Percentiles rank a stretch among this genome's conserved stretches.
phyloP scores from a whole-genome alignment of 2,113 vertebrate genomes.

The Phyllostomus hastatus region DNA sequence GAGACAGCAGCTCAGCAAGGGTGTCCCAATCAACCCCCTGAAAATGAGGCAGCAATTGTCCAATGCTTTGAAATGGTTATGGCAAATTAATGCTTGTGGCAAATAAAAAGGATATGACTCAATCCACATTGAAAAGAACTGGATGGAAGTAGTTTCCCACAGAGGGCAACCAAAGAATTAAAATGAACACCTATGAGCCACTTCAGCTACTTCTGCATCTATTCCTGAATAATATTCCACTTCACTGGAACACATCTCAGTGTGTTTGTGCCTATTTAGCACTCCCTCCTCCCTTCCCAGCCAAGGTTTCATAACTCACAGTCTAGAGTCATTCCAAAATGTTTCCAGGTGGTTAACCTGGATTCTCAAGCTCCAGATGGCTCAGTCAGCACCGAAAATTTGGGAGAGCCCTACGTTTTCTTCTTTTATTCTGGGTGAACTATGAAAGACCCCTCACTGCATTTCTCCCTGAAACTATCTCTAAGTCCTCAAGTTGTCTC shows the following conservation, averaged over 20 bases:
- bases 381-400: neutral
- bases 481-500: neutral
- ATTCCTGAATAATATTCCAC: neutral
- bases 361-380: neutral
- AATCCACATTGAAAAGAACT: slow-evolving; percentile 31
- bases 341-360: neutral
- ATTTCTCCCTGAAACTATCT: neutral
- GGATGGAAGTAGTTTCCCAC: slow-evolving; percentile 42
- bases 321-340: neutral
- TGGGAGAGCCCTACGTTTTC: neutral
- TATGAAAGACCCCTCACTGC: neutral
- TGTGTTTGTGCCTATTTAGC: neutral
- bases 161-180: slow-evolving; percentile 44
- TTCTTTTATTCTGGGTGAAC: neutral
- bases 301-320: neutral
- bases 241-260: neutral
- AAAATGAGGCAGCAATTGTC: neutral
- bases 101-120: slow-evolving; percentile 48
- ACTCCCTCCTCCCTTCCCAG: neutral
- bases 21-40: neutral
- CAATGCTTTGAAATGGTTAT: neutral
- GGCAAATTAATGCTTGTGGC: slow-evolving; percentile 17
- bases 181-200: slow-evolving; percentile 25
- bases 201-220: slow-evolving; percentile 17
- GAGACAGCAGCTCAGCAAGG: neutral